A percentile compares a stretch with the other conserved stretches of the same genome.
Evolutionary conservation across 2,113 vertebrate species (phyloP).

Genomic region (Larimichthys crocea): DNA sequence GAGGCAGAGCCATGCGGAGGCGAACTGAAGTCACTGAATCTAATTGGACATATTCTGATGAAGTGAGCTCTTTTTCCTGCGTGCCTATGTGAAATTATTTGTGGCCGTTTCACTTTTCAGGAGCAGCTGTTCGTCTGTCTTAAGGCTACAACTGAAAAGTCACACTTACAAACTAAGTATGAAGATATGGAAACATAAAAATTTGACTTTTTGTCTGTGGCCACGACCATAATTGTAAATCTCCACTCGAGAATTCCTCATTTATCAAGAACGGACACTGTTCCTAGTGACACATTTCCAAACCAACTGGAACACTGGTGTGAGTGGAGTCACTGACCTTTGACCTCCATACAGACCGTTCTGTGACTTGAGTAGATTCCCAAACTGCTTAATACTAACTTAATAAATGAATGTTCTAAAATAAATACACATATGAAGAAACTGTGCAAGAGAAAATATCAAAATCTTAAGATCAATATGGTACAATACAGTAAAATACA

Average conservation of each 20-base stretch:
- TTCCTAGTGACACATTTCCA: background rate
- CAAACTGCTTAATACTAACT: background rate
- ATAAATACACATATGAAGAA: background rate
- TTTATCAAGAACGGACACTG: background rate
- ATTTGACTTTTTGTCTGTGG: background rate
- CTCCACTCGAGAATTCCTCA: background rate
- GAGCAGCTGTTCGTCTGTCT: background rate
- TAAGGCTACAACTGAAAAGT: background rate
- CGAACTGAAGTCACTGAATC: slow-evolving; percentile 44
- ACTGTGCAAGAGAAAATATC: background rate
- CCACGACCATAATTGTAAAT: background rate
- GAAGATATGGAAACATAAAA: background rate
- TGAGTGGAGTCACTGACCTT: background rate
- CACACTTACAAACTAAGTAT: background rate
- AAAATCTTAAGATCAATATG: no score
- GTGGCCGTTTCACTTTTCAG: background rate
- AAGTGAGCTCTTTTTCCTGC: slow-evolving; percentile 43
- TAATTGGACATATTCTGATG: slow-evolving; percentile 56
- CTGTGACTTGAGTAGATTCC: background rate
- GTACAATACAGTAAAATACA: no score
- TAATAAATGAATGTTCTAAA: background rate
- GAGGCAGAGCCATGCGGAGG: slow-evolving; percentile 45
- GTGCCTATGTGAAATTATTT: background rate
- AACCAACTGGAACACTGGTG: background rate
- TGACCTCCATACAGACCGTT: background rate